Evolutionary conservation across 2,888 invertebrate species (phyloP), one percentile per base, ranked within the genome.

Genomic region (Nematopogon swammerdamellus): DNA sequence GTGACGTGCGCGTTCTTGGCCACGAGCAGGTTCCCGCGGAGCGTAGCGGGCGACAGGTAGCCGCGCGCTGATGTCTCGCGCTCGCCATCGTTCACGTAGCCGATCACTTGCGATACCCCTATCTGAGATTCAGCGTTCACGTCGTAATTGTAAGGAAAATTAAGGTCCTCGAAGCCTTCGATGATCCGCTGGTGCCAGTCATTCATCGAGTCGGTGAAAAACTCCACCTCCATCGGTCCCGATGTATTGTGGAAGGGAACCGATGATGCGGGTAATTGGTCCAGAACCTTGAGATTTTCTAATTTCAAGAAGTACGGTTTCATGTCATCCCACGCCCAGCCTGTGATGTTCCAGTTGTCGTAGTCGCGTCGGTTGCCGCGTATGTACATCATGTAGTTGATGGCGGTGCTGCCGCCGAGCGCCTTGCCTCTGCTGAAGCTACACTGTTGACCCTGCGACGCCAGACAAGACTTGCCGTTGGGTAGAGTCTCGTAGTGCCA

Each of bases 351-450:
- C 18, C 63, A 60, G 11, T 62, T 45, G 45, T 56, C 58, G 49
- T 64, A 71, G 57, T 73, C 72, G 0, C 8, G 45, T 1, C 58
- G 60, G 51, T 63, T 65, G 2, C 73, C 73, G 25, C 74, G 65
- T 1, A 62, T 60, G 58, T 70, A 71, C 53, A 72, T 54, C 72
- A 74, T 70, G 57, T 64, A 63, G 59, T 74, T 74, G 55, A 68
- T 67, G 56, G 61, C 61, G 48, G 72, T 67, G 52, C 73, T 71
- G 49, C 73, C 73, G 1, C 73, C 73, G 48, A 74, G 66, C 20
- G 67, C 63, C 51, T 63, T 65, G 51, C 74, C 73, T 52, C 72
- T 67, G 17, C 52, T 53, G 53, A 66, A 65, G 45, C 60, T 62
- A 52, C 73, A 73, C 51, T 57, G 57, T 17, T 47, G 49, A 1